Conservation (phyloP, 1,140 invertebrate species). For the Andrena cerasifolii region DNA sequence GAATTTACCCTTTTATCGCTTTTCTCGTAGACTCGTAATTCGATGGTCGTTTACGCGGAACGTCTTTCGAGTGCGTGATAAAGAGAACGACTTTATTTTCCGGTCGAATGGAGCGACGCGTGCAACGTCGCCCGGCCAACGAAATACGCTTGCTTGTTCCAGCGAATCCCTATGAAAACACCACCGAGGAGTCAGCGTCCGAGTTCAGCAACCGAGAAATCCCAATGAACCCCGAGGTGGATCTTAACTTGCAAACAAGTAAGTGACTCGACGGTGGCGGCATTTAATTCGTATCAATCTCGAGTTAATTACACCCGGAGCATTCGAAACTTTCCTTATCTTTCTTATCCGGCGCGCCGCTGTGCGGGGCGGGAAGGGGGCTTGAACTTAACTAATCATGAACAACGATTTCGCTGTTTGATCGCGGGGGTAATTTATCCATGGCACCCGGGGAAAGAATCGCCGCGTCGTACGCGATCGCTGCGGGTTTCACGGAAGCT, state of each 20-base stretch:
- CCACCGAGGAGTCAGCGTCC: constrained; percentile 84
- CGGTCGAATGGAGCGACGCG: background rate
- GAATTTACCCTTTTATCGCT: background rate
- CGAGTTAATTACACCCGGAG: constrained; percentile 57
- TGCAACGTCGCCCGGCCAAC: constrained; percentile 20
- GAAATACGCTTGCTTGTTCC: constrained; percentile 39
- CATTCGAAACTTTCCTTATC: constrained; percentile 58
- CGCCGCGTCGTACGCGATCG: no score
- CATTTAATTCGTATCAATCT: constrained; percentile 66
- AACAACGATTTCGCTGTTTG: constrained; percentile 3
- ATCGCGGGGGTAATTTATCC: background rate
- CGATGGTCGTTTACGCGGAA: no score
- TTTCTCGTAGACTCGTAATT: no score
- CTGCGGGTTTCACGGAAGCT: no score
- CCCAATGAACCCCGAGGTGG: constrained; percentile 82
- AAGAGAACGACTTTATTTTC: background rate
- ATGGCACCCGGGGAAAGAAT: background rate
- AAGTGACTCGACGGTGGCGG: constrained; percentile 71
- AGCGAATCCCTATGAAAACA: constrained; percentile 83
- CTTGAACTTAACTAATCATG: constrained; percentile 8
- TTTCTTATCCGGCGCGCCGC: background rate
- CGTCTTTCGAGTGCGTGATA: no score
- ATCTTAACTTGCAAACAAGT: constrained; percentile 85
- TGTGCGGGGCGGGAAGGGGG: background rate
- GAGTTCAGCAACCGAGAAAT: constrained; percentile 82